Base-by-base conservation (phyloP, 2,113 vertebrate genomes). In the Rhynchomys soricoides region DNA sequence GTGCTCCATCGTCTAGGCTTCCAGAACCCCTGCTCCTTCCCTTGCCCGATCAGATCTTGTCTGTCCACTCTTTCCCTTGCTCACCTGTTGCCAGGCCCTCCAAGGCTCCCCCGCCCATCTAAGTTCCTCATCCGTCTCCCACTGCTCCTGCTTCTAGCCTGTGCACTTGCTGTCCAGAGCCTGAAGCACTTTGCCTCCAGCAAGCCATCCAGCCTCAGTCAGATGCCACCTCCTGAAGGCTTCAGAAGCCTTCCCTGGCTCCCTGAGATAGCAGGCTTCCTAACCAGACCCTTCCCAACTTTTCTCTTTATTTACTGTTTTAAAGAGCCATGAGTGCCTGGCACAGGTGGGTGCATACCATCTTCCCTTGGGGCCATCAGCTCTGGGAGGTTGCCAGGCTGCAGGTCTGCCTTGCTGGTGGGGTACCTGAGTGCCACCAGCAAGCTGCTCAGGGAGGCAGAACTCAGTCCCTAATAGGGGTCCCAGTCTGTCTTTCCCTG, bases 61-160 rank as follows among this genome's bases (percentile, higher is more conserved):
- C 45, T 77, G 45, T 77, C 43, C 0, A 0, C 29, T 7, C 29
- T 9, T 19, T n/a, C 8, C 22, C 79, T 19, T 43, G 37, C 57
- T 64, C 15, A 29, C 50, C 13, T 59, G 8, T 34, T 6, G 4
- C 85, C 68, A 43, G 9, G 10, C 3, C 4, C 7, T 5, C 4
- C 40, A 22, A 6, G 19, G 2, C 66, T 10, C 19, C 34, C 0
- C 13, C 50, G 29, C 31, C 16, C n/a, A 24, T 34, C 59, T 0
- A 2, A 64, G 21, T 13, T 24, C 68, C 68, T 82, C 45, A 26
- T 16, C 37, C 4, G 26, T 22, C 13, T 31, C 16, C 64, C 19
- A 11, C 34, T 13, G n/a, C 0, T 52, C 43, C 48, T 70, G 64
- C 77, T 11, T 43, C 24, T 43, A 29, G 37, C 37, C 55, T 83